A percentile compares a stretch with the other conserved stretches of the same genome.
Evolutionary conservation across 1,140 invertebrate genomes (phyloP).

Genomic region (Matsumurasca onukii): DNA sequence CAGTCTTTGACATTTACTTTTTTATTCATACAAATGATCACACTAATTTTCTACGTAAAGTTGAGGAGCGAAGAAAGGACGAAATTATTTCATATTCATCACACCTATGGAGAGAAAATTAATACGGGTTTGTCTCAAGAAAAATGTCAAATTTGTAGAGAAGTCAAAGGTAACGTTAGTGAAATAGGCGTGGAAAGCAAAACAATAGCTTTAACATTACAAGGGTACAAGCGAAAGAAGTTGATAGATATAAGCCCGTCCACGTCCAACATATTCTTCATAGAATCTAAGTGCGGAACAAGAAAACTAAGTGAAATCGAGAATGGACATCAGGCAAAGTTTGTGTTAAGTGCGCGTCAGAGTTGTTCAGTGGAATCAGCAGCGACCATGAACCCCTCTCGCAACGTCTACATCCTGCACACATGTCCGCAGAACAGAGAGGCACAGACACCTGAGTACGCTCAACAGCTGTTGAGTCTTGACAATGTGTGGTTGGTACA

Average conservation of each 20-base stretch:
- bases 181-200: no score
- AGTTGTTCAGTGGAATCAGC: not conserved
- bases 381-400: not conserved
- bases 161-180: no score
- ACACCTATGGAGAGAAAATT: no score
- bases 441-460: not conserved
- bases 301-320: not conserved
- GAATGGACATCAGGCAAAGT: not conserved
- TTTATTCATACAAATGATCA: no score
- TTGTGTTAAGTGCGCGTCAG: slow-evolving; percentile 4
- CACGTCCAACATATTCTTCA: not conserved
- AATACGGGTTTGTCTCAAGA: no score
- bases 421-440: not conserved
- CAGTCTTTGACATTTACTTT: no score
- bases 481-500: not conserved
- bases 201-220: no score
- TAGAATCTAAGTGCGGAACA: not conserved
- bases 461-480: not conserved
- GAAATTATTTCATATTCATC: no score
- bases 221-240: no score
- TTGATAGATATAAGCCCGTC: not conserved
- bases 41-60: no score
- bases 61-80: no score
- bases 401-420: slow-evolving; percentile 1
- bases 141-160: no score